Conservation (phyloP, 2,888 invertebrate genomes). For the Drosophila anomelani region DNA sequence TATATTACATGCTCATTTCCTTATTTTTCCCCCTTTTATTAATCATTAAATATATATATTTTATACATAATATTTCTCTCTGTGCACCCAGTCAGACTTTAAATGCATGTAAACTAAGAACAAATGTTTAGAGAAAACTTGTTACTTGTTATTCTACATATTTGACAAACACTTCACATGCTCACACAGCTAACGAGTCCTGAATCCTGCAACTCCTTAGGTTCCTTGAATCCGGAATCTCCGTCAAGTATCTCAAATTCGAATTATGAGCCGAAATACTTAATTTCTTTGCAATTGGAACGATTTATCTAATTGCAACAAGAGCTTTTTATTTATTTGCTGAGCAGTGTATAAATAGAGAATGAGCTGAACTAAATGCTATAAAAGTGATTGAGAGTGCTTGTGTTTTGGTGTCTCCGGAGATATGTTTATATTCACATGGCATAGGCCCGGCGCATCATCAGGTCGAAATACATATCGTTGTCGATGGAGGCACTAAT, state of each 20-base stretch:
- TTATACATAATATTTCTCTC: not conserved
- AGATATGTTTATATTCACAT: constrained; percentile 86
- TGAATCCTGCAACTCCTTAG: constrained; percentile 2
- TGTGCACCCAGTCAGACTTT: constrained; percentile 17
- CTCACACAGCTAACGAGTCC: constrained; percentile 25
- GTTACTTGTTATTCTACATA: constrained; percentile 70
- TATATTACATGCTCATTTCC: too few species aligned
- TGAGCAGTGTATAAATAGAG: constrained; percentile 48
- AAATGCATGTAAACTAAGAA: constrained; percentile 63
- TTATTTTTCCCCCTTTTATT: too few species aligned
- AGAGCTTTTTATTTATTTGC: constrained; percentile 35
- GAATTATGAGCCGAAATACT: constrained; percentile 25
- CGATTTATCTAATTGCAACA: constrained; percentile 48
- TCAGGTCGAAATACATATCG: constrained; percentile 96
- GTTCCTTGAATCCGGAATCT: constrained; percentile 13
- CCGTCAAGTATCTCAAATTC: constrained; percentile 34
- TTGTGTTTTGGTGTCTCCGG: too few species aligned
- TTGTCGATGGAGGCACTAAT: constrained; percentile 98
- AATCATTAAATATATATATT: not conserved
- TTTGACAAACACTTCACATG: constrained; percentile 56
- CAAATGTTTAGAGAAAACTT: constrained; percentile 80
- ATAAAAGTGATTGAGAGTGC: constrained; percentile 42
- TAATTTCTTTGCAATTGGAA: constrained; percentile 27
- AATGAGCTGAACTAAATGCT: constrained; percentile 52
- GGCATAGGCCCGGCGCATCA: constrained; percentile 97